These are phyloP conservation scores for Gobiocypris rarus DNA, from an alignment of 2,113 vertebrate species.

Conservation along the genomic window DNA sequence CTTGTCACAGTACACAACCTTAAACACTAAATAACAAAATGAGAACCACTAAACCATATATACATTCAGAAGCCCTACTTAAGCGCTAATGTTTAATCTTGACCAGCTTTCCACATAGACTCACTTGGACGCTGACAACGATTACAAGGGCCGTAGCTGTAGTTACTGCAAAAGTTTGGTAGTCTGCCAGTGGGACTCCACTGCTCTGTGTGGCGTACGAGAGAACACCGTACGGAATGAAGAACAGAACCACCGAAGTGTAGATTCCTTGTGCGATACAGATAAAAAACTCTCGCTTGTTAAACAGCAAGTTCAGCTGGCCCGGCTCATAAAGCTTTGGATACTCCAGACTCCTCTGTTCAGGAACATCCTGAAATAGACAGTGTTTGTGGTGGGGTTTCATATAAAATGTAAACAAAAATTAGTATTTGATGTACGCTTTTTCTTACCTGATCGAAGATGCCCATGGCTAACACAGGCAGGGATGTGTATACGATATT, in stretches of 20 bases:
- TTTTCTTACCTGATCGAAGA: conserved; percentile 89
- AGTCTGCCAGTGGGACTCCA: conserved; percentile 86
- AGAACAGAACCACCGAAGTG: conserved; percentile 92
- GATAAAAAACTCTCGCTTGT: conserved; percentile 97
- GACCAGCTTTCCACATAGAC: not conserved
- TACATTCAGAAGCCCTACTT: not conserved
- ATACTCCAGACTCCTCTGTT: conserved; percentile 91
- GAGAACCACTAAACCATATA: not conserved
- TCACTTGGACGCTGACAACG: conserved; percentile 93
- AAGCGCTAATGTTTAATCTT: not conserved
- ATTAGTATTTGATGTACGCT: not conserved
- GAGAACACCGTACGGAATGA: conserved; percentile 86
- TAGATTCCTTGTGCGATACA: conserved; percentile 96
- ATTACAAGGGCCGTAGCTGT: conserved; percentile 93
- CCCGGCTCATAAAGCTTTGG: conserved; percentile 94
- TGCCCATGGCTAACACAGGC: conserved; percentile 95
- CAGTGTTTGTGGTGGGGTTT: no score
- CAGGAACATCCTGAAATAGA: conserved; percentile 84
- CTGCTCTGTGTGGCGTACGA: conserved; percentile 82
- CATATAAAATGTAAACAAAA: not conserved
- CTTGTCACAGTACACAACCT: not conserved
- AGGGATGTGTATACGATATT: conserved; percentile 97
- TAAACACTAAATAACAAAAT: not conserved
- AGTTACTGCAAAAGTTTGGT: conserved; percentile 93
- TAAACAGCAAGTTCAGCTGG: conserved; percentile 96